Conservation (phyloP, 92 coral and sea anemone genomes). For the Diadumene lineata region DNA sequence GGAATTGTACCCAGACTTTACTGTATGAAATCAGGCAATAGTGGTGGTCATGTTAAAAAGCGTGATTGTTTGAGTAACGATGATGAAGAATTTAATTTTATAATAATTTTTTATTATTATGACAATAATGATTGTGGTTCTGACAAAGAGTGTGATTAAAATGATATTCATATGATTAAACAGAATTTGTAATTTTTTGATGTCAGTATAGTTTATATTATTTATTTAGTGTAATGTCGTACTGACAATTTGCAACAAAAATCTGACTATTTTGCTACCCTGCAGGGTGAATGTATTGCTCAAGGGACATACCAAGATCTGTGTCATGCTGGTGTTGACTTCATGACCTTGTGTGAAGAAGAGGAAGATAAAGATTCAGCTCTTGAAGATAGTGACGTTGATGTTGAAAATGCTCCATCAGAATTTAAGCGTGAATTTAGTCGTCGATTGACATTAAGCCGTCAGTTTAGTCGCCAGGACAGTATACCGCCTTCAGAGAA, state of each 20-base stretch:
- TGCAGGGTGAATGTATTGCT: constrained; percentile 79
- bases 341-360: constrained; percentile 65
- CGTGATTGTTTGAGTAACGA: too few species aligned
- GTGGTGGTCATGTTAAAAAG: too few species aligned
- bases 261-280: not conserved
- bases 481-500: constrained; percentile 40
- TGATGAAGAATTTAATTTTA: too few species aligned
- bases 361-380: constrained; percentile 70
- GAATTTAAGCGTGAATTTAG: constrained; percentile 48
- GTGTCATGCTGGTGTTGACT: constrained; percentile 71
- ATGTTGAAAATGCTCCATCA: constrained; percentile 23
- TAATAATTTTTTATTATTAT: too few species aligned
- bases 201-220: too few species aligned
- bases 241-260: not conserved
- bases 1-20: too few species aligned
- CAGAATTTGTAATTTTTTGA: too few species aligned
- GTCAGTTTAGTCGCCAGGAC: constrained; percentile 64
- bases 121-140: too few species aligned
- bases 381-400: constrained; percentile 65
- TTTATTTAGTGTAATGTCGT: too few species aligned
- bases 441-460: constrained; percentile 36
- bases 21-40: too few species aligned
- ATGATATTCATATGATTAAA: too few species aligned
- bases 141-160: too few species aligned
- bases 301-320: constrained; percentile 81